Evolutionary conservation across 2,888 invertebrate species (phyloP).

Genomic region (Cataglyphis cursor): DNA sequence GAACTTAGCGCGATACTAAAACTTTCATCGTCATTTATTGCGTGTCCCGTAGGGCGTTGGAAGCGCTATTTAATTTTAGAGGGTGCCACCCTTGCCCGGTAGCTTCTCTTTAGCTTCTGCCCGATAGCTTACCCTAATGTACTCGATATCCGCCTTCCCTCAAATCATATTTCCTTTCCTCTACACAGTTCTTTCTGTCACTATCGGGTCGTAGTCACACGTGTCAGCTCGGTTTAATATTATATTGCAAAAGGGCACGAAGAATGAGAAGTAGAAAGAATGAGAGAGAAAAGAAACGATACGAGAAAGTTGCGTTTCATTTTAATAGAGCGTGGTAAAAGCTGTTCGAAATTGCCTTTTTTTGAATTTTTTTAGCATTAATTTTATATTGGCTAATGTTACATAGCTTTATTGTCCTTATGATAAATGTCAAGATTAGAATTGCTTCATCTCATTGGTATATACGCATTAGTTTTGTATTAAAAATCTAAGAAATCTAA

Average conservation of each 20-base stretch:
- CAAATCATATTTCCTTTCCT: slow-evolving; percentile 18
- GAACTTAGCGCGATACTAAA: slow-evolving; percentile 46
- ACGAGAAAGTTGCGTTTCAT: neutral
- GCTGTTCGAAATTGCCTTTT: neutral
- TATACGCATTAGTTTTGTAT: neutral
- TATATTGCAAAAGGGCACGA: neutral
- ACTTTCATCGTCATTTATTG: slow-evolving; percentile 48
- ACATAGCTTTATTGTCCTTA: neutral
- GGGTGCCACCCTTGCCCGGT: neutral
- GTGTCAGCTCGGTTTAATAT: slow-evolving; percentile 1
- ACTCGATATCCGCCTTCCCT: neutral
- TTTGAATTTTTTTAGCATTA: neutral
- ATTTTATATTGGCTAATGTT: neutral
- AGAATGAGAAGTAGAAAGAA: neutral
- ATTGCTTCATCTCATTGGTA: neutral
- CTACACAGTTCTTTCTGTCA: neutral
- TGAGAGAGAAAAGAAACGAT: neutral
- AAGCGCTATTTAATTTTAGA: slow-evolving; percentile 39
- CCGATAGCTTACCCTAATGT: neutral
- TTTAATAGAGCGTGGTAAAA: neutral
- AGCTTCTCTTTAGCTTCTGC: neutral
- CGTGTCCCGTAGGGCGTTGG: slow-evolving; percentile 17
- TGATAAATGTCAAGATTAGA: neutral
- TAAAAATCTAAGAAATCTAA: neutral
- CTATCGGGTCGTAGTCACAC: neutral